Base-by-base conservation (phyloP, 2,797 vertebrate genomes). In the Hemitrygon akajei region DNA sequence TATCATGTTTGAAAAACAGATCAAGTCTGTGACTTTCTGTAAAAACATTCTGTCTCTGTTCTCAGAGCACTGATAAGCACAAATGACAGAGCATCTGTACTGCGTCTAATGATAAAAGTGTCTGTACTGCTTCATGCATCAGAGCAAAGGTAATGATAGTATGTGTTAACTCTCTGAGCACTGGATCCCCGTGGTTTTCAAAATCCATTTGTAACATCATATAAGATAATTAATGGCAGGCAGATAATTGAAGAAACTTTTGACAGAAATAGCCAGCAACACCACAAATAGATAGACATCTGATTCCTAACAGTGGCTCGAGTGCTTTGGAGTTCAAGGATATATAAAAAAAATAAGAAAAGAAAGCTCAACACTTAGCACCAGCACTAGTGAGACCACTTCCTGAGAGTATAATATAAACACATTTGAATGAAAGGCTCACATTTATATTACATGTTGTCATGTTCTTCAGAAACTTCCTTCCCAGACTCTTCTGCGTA, bases 21-120 rank as follows among this genome's bases (percentile, higher is more conserved):
- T 76, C 91, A 93, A 93, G 91, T 93, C 91, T 93, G 91, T 93
- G 91, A 93, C 91, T 93, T 93, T 93, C 91, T 93, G 91, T 93
- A 93, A 93, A 93, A 93, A 93, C 91, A 93, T 75, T 93, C 91
- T 93, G 91, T 93, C 91, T 93, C 91, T 93, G 91, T 56, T 93
- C 91, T 93, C 91, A 73, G 71, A 75, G 91, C 20, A 75, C 91
- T 93, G 91, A 93, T 93, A 93, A 93, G 91, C 37, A 30, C 91
- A 93, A 76, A 93, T 93, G 91, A 93, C 91, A 93, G 91, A 93
- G 71, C 75, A 71, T 93, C 91, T 93, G 91, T 93, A 93, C 91
- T 93, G 91, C n/a, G 71, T 93, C 91, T 93, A 56, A 93, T 93
- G 91, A 93, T 93, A 93, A 93, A 93, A 93, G 91, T 93, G 91